These are phyloP conservation scores for Cerastis rubricosa DNA, from an alignment of 2,888 invertebrate genomes.

Conservation along the genomic window DNA sequence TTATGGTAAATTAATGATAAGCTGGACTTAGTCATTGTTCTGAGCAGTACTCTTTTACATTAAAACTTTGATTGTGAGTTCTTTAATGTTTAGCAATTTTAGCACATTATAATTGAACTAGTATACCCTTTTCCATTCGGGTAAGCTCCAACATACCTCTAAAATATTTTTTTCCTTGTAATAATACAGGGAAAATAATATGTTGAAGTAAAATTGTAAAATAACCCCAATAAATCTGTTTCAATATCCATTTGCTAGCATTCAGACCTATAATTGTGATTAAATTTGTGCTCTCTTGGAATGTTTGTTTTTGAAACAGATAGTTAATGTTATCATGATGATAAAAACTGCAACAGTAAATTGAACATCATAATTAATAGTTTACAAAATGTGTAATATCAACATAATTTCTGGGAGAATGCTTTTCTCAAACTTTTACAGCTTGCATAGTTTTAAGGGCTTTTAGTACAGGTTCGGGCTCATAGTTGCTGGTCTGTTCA, in stretches of 20 bases:
- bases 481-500: slow-evolving; percentile 10
- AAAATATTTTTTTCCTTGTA: slow-evolving; percentile 44
- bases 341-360: not conserved
- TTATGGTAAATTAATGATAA: not conserved
- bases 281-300: slow-evolving; percentile 2
- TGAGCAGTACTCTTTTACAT: not conserved
- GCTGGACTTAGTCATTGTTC: not conserved
- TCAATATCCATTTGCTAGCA: slow-evolving; percentile 20
- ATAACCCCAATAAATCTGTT: slow-evolving; percentile 27
- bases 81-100: slow-evolving; percentile 17
- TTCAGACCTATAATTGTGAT: not conserved
- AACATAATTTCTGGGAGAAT: slow-evolving; percentile 10
- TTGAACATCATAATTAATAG: not conserved
- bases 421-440: slow-evolving; percentile 3
- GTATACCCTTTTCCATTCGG: slow-evolving; percentile 15
- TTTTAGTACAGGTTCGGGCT: slow-evolving; percentile 3
- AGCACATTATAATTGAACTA: slow-evolving; percentile 7
- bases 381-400: not conserved
- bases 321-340: not conserved
- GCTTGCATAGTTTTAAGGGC: slow-evolving; percentile 15
- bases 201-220: slow-evolving; percentile 19
- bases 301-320: not conserved
- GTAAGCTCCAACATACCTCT: slow-evolving; percentile 9
- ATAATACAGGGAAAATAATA: slow-evolving; percentile 39
- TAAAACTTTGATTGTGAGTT: slow-evolving; percentile 21